Conservation (phyloP, 2,113 vertebrate species). For the Psittacula cyanocephala region DNA sequence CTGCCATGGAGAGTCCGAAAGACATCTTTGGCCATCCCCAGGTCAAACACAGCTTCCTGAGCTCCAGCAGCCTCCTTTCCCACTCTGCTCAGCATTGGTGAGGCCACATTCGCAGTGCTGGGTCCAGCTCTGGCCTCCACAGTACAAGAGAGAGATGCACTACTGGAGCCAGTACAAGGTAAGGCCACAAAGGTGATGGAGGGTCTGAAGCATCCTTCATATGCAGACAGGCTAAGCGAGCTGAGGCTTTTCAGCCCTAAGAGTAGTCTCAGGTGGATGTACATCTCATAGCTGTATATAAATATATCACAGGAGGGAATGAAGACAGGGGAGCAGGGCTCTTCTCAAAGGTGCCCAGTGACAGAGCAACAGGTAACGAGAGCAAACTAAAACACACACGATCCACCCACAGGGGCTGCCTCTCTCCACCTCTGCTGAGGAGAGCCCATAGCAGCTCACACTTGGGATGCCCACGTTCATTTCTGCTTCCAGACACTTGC, state of each 20-base stretch:
- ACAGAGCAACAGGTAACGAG: not conserved
- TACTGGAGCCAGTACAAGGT: not conserved
- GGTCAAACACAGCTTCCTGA: not conserved
- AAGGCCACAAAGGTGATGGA: not conserved
- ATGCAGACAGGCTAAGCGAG: not conserved
- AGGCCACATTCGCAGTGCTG: not conserved
- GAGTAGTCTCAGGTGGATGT: not conserved
- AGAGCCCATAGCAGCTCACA: fast-evolving
- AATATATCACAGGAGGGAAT: not conserved
- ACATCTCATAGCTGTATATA: not conserved
- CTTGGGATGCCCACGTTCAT: not conserved
- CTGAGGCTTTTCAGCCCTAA: not conserved
- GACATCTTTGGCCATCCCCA: not conserved
- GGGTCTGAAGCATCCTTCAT: not conserved
- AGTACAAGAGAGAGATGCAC: not conserved
- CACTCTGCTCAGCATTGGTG: not conserved
- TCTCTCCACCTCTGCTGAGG: not conserved
- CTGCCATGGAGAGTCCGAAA: not conserved
- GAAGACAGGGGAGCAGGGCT: not conserved
- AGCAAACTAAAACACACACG: not conserved
- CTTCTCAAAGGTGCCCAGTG: not conserved
- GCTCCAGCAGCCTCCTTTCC: not conserved
- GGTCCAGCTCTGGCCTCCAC: not conserved
- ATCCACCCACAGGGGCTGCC: not conserved
- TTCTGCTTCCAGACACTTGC: not conserved